These are phyloP conservation scores for Suillia variegata DNA, from an alignment of 2,888 invertebrate genomes.

Conservation along the genomic window DNA sequence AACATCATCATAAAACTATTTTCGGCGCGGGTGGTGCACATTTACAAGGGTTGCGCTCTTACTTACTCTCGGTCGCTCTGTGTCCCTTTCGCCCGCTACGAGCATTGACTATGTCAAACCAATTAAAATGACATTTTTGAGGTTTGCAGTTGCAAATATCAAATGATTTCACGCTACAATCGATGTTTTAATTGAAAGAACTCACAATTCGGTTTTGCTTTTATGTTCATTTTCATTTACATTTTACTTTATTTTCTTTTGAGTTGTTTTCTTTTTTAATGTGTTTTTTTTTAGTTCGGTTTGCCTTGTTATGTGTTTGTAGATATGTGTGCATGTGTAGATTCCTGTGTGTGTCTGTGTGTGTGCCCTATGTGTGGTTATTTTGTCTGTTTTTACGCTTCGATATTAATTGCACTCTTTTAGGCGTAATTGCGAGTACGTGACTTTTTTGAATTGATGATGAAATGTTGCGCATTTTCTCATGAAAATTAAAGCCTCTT, in stretches of 20 bases:
- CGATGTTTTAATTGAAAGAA: conserved; percentile 46
- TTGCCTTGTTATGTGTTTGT: not conserved
- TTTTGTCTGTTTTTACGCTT: not conserved
- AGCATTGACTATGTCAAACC: conserved; percentile 18
- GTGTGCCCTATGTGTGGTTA: too few species aligned
- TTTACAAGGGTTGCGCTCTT: too few species aligned
- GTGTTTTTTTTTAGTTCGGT: not conserved
- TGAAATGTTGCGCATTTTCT: not conserved
- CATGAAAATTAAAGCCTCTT: too few species aligned
- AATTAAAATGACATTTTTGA: conserved; percentile 44
- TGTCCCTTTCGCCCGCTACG: too few species aligned
- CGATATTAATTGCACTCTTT: not conserved
- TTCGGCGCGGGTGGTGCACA: too few species aligned
- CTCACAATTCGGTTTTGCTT: not conserved
- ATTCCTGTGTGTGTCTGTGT: too few species aligned
- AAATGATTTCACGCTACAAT: conserved; percentile 42
- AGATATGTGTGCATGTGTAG: not conserved
- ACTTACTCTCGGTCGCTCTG: too few species aligned
- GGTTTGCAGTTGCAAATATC: conserved; percentile 45
- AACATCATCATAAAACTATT: too few species aligned
- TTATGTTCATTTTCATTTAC: not conserved
- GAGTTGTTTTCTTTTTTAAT: not conserved
- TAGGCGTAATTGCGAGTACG: not conserved
- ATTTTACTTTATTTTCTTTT: not conserved
- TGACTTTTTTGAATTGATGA: not conserved